Conservation (phyloP, 1,140 invertebrate species). For the Delia radicum region DNA sequence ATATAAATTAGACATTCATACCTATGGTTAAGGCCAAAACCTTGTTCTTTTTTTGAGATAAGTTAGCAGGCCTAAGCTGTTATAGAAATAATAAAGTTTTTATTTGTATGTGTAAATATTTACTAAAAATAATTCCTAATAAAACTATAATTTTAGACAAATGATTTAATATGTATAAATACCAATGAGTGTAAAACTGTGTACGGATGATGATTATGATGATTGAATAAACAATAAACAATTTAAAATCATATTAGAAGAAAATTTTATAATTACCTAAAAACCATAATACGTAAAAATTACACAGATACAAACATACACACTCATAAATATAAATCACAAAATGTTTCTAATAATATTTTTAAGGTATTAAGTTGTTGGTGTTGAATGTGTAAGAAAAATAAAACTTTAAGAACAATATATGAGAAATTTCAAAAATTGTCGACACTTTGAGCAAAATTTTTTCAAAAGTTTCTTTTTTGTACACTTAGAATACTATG, state of each 20-base stretch:
- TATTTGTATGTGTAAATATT: background rate
- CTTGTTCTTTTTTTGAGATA: too few species aligned
- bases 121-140: background rate
- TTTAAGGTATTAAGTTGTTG: slow-evolving; percentile 16
- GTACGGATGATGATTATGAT: background rate
- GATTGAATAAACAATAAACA: slow-evolving; percentile 20
- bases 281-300: slow-evolving; percentile 13
- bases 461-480: too few species aligned
- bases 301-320: too few species aligned
- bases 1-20: too few species aligned
- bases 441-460: too few species aligned
- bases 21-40: too few species aligned
- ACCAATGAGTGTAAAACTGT: background rate
- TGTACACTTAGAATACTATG: background rate
- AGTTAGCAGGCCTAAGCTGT: background rate
- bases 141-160: background rate
- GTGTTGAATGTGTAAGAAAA: too few species aligned
- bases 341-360: slow-evolving; percentile 11
- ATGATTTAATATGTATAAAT: background rate
- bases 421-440: too few species aligned
- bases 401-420: too few species aligned
- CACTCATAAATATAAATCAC: background rate
- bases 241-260: slow-evolving; percentile 14
- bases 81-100: background rate
- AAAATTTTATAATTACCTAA: slow-evolving; percentile 25